Conservation (phyloP, 2,888 invertebrate genomes). For the Parnassius mnemosyne region DNA sequence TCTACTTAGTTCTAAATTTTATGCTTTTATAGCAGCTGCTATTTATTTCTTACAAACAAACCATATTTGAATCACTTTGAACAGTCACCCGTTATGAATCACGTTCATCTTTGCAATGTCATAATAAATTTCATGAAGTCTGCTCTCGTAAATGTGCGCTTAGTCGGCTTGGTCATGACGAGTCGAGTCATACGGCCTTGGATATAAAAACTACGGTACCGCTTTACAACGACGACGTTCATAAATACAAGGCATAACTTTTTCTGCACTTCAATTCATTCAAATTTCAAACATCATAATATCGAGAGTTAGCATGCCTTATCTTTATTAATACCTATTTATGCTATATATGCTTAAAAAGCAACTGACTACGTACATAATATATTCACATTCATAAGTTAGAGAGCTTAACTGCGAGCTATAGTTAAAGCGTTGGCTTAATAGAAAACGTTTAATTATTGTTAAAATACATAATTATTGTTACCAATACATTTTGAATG, state of each 20-base stretch:
- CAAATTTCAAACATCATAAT: constrained; percentile 2
- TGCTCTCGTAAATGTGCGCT: constrained; percentile 50
- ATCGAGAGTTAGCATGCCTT: constrained; percentile 11
- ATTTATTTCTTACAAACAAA: too few relatives aligned
- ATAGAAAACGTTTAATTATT: not conserved
- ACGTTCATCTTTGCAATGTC: constrained; percentile 17
- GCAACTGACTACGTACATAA: constrained; percentile 1
- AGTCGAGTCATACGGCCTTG: constrained; percentile 46
- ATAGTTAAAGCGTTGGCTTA: constrained; percentile 2
- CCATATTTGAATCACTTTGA: too few relatives aligned
- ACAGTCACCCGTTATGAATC: constrained; percentile 10
- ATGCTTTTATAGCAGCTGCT: constrained; percentile 1
- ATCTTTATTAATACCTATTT: constrained; percentile 12
- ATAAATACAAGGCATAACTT: constrained; percentile 3
- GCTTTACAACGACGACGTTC: constrained; percentile 2
- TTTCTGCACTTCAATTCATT: constrained; percentile 6
- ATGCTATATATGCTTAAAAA: constrained; percentile 10
- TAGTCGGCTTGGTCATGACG: constrained; percentile 70
- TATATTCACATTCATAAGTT: not conserved
- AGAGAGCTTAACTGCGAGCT: not conserved
- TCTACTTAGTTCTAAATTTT: constrained; percentile 7
- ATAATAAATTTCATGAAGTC: constrained; percentile 46
- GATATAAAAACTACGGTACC: constrained; percentile 19
- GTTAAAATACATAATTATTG: not conserved
- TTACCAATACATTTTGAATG: too few relatives aligned